Evolutionary conservation across 2,797 vertebrate genomes (phyloP).

Genomic region (Lemur catta): DNA sequence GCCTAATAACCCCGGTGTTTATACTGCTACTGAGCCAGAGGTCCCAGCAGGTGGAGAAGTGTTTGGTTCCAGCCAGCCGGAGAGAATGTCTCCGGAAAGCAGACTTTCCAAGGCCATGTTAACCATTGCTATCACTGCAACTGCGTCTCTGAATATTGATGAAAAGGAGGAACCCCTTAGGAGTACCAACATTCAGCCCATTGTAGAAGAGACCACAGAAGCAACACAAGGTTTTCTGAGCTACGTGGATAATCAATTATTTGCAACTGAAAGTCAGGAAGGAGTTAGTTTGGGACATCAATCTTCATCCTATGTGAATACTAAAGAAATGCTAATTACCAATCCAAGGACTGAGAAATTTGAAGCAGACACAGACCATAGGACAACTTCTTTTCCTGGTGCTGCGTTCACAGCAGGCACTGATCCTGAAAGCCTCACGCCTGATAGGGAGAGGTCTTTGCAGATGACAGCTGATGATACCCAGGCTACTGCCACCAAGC

Average conservation of each 20-base stretch:
- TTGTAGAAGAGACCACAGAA: neutral
- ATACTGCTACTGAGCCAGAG: neutral
- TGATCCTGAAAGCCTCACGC: neutral
- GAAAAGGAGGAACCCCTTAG: constrained; percentile 27
- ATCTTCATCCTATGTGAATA: constrained; percentile 2
- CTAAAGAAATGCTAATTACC: neutral
- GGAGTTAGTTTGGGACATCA: neutral
- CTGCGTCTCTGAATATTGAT: neutral
- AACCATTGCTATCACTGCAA: constrained; percentile 54
- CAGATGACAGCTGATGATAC: neutral
- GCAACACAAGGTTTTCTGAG: neutral
- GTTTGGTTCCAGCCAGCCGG: constrained; percentile 44
- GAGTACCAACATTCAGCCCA: neutral
- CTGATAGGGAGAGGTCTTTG: neutral
- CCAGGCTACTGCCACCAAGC: neutral
- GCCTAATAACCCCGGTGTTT: neutral
- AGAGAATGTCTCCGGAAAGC: constrained; percentile 46
- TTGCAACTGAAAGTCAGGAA: constrained; percentile 32
- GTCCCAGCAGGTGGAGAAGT: neutral
- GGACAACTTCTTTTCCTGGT: neutral
- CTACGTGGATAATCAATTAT: neutral
- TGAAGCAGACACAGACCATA: neutral
- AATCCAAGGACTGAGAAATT: constrained; percentile 53
- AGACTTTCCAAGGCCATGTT: constrained; percentile 58
- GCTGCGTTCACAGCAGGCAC: neutral